Evolutionary conservation across 2,888 invertebrate species (phyloP).

Genomic region (Coenonympha glycerion): DNA sequence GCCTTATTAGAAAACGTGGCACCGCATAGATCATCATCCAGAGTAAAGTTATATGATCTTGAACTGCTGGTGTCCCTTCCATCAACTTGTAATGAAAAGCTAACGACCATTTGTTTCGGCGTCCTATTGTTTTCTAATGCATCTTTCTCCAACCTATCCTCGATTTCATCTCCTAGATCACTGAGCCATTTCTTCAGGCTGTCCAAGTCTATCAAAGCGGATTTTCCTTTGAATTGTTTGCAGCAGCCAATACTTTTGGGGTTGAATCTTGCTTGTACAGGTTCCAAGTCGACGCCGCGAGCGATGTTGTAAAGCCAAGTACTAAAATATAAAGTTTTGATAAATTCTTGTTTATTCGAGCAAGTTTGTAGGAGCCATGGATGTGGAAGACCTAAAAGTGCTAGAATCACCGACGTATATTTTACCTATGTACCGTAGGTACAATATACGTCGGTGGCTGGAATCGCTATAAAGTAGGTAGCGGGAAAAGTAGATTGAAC

Average conservation of each 20-base stretch:
- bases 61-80: slow-evolving; percentile 78
- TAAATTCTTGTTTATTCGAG: too few species aligned
- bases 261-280: slow-evolving; percentile 87
- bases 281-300: slow-evolving; percentile 90
- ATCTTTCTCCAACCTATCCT: slow-evolving; percentile 88
- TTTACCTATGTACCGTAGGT: too few species aligned
- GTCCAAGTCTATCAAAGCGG: slow-evolving; percentile 80
- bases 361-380: too few species aligned
- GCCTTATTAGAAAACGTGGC: slow-evolving; percentile 81
- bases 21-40: slow-evolving; percentile 78
- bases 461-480: too few species aligned
- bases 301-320: slow-evolving; percentile 90
- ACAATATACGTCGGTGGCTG: too few species aligned
- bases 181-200: slow-evolving; percentile 86
- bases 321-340: too few species aligned
- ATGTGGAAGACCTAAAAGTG: too few species aligned
- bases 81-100: slow-evolving; percentile 77
- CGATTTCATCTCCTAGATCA: slow-evolving; percentile 87
- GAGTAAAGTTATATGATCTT: slow-evolving; percentile 75
- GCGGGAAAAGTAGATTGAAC: too few species aligned
- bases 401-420: too few species aligned
- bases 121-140: slow-evolving; percentile 85
- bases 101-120: slow-evolving; percentile 86
- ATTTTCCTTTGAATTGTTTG: slow-evolving; percentile 92
- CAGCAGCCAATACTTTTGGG: slow-evolving; percentile 97